Base-by-base conservation (phyloP, 2,113 vertebrate genomes). In the Ceuthmochares aereus region DNA sequence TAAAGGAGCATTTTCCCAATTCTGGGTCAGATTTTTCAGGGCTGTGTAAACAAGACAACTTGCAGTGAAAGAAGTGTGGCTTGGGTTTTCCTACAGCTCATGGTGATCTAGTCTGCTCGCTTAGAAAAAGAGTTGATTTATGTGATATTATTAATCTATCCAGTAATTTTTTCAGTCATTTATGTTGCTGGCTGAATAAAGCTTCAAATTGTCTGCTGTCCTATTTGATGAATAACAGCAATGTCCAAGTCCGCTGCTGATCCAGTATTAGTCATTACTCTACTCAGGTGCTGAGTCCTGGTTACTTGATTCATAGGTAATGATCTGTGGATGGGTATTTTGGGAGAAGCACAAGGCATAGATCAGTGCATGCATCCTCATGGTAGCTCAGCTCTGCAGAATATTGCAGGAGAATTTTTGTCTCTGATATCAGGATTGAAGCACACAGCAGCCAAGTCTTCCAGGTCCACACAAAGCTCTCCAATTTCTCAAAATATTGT, bases 181-280 rank as follows among this genome's bases (percentile, higher is more conserved):
- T 80, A 47, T 69, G 43, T 80, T 77, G 59, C 55, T 93, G 85
- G 14, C 51, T 96, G 82, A 93, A 80, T 76, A 93, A 70, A n/a
- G 21, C 59, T 95, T 96, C 63, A 67, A 63, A 87, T 63, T 59
- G 25, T 66, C 26, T 68, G n/a, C 70, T 86, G 54, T 83, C 63
- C 36, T 42, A 7, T 70, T 73, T 88, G 83, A 84, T 90, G 85
- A 86, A 75, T 84, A 84, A 42, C 55, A 90, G 78, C 84, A 32
- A 5, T 15, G 30, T 36, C 26, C n/a, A 30, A 68, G 59, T 21
- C 68, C 6, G 2, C 49, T 81, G 68, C 64, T 95, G 55, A 84
- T 67, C 72, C 76, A 77, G 34, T 49, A 13, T 85, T 54, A 74
- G 34, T 83, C 27, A 55, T 58, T 89, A 62, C 70, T 81, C 30